Percentiles rank a stretch among this genome's conserved stretches.
Conservation (phyloP, 2,113 vertebrate genomes). For the Corynorhinus townsendii region DNA sequence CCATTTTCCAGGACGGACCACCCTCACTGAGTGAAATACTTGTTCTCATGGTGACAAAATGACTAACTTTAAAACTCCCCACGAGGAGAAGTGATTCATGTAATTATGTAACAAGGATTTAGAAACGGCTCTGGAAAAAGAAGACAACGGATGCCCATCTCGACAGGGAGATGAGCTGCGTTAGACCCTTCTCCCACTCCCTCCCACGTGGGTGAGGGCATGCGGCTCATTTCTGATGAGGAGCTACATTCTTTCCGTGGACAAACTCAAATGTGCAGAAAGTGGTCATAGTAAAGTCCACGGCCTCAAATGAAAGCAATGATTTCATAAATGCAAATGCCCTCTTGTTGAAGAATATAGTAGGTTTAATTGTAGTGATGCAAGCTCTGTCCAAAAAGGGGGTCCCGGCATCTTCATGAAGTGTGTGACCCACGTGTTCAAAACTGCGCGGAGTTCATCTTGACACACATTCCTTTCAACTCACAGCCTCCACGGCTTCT, state of each 20-base stretch:
- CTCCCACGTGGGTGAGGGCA: background rate
- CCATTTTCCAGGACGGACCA: background rate
- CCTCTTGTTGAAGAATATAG: background rate
- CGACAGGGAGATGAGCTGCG: background rate
- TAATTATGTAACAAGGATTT: background rate
- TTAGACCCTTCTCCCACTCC: background rate
- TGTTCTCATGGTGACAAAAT: background rate
- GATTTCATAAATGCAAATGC: background rate
- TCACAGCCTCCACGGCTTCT: background rate
- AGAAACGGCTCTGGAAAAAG: background rate
- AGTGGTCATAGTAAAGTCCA: background rate
- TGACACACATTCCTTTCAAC: background rate
- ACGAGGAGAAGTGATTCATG: background rate
- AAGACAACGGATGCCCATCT: no score
- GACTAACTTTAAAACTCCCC: background rate
- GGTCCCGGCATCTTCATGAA: background rate
- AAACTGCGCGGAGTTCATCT: background rate
- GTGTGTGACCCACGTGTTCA: background rate
- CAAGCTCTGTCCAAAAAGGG: background rate
- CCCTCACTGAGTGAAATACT: background rate
- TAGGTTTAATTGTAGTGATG: background rate
- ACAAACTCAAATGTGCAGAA: background rate
- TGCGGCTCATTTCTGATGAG: background rate
- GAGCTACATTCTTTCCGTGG: background rate
- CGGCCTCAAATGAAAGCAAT: background rate